Evolutionary conservation across 2,888 invertebrate species (phyloP), one percentile per base, ranked within the genome.

Genomic region (Philopedon plagiatum): DNA sequence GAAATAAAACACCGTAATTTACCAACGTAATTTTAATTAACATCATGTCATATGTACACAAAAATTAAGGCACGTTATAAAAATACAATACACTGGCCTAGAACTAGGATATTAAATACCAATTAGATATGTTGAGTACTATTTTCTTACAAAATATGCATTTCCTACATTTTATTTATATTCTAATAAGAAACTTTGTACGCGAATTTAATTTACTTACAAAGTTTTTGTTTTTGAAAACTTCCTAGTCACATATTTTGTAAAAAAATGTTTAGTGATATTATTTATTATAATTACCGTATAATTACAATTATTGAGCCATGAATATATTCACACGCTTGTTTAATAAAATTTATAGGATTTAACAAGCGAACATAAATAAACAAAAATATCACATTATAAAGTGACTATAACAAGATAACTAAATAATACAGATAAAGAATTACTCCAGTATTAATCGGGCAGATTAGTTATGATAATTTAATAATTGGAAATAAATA

Each of bases 11-110:
- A 32, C 1, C 18, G 2, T 1, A 19, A 65, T 60, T 60, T 73
- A 70, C 69, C 62, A 75, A 76, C 71, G 61, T 71, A 68, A 72
- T 68, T 69, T 69, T 73, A 73, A 65, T 78, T 77, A 78, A 78
- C 76, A 73, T 74, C 72, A 64, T 77, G 60, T 76, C 71, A 62
- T 78, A 73, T 78, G 72, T 76, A 77, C 72, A 76, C 69, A 49
- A 76, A 77, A 79, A 79, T 78, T 79, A 79, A 78, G 78, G 78
- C 78, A 79, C 78, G 71, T 79, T 79, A 78, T 78, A 78, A 78
- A 79, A 77, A 78, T 78, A 77, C 75, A 78, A 76, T 78, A 78
- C 75, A 78, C 78, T 79, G 78, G 78, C 78, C 78, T 79, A 78
- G 56, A 68, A 74, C 68, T 73, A 75, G 64, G 61, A 73, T 57